Evolutionary conservation across 2,113 vertebrate species (phyloP), one percentile per base, ranked within the genome.

Genomic region (Pelmatolapia mariae): DNA sequence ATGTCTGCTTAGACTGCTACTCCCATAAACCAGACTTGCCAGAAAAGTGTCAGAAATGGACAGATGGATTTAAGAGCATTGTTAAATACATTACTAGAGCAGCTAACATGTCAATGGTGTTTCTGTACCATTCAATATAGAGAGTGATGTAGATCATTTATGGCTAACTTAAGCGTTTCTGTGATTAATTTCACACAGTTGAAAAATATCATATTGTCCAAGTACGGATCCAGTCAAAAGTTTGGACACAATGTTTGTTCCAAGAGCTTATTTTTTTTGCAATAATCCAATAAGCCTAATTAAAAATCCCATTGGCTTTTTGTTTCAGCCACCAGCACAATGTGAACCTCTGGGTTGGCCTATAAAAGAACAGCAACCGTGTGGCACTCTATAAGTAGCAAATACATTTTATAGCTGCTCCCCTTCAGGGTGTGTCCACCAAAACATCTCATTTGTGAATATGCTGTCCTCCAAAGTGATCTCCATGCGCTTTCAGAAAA

Each of bases 1-100:
- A 78, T 19, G 16, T 78, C 16, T 50, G 71, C 10, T 31, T 31
- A 78, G 24, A 12, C 61, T 38, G 10, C 61, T n/a, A 19, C 24
- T 11, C 40, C 43, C 2, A 31, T 29, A 2, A 31, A 47, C 16
- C 15, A 19, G 71, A 78, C 0, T 0, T 76, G 22, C 10, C 40
- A 76, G 24, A 18, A 47, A 76, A 73, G 40, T 8, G 43, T 18
- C 15, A 76, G 16, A 19, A 50, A 73, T 16, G n/a, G 22, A 73
- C 8, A 15, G 4, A 50, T 8, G 10, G 26, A 31, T 50, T 50
- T 50, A 19, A 19, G 71, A 29, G 26, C 24, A 8, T 11, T 19
- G 15, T 0, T 76, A 45, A 43, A 71, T 71, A 24, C 63, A 1
- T 15, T 40, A 43, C 66, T 40, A 40, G n/a, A 76, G 68, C 68